phyloP scores from a whole-genome alignment of 2,888 invertebrate genomes.

The Hirudinaria manillensis region DNA sequence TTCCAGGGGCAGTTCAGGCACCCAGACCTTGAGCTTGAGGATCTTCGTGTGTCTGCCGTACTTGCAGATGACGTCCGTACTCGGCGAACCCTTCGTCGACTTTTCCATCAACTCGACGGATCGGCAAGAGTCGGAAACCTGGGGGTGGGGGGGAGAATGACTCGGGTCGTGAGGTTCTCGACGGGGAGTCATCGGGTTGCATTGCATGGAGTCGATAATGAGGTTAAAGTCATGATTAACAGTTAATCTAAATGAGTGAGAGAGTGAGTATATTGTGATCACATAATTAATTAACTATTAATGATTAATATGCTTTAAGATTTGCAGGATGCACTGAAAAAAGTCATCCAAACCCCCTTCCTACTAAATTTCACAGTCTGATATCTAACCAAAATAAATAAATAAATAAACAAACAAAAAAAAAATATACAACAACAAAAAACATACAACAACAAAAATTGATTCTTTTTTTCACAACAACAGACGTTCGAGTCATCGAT shows the following conservation, averaged over 20 bases:
- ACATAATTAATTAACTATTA: no score
- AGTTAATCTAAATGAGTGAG: not conserved
- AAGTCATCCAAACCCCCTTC: no score
- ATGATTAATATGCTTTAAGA: no score
- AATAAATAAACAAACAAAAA: no score
- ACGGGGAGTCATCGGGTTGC: no score
- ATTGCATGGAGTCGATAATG: not conserved
- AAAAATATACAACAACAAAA: no score
- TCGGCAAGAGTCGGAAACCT: not conserved
- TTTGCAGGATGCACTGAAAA: no score
- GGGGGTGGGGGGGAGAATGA: not conserved
- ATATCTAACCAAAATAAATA: no score
- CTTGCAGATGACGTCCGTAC: not conserved
- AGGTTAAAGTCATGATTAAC: not conserved
- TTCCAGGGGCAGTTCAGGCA: constrained; percentile 87
- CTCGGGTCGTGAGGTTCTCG: not conserved
- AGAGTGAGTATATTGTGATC: no score
- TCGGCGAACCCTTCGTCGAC: constrained; percentile 11
- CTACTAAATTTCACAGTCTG: no score
- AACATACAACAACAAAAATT: no score
- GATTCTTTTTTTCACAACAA: no score
- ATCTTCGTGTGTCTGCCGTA: constrained; percentile 6
- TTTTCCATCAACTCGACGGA: constrained; percentile 9
- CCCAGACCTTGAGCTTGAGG: constrained; percentile 67
- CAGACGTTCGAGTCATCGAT: not conserved